Base-by-base conservation (phyloP, 1,140 invertebrate species). In the Potamilus streckersoni region DNA sequence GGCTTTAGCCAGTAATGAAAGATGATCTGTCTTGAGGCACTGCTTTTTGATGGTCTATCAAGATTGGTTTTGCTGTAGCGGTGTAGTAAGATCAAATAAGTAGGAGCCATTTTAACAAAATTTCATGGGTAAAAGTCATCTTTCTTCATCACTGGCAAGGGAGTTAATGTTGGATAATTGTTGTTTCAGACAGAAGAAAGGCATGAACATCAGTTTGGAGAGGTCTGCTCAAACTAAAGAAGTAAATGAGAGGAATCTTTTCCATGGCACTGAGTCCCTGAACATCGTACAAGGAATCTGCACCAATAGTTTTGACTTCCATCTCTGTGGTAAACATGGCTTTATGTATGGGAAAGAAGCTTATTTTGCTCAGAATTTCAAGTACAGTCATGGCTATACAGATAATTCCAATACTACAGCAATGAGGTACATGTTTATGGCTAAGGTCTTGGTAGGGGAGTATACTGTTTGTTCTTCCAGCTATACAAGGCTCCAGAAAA, bases 301-400 rank as follows among this genome's bases (percentile, higher is more conserved):
- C 64, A 69, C 71, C 13, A 83, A 86, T 58, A 81, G 82, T 19
- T 85, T 86, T 64, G 85, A 86, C 67, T 81, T 76, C 19, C 72
- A 84, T 19, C 71, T 82, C 19, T 80, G 78, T 31, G 85, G 85
- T 2, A 78, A 76, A 65, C 71, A 75, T 65, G 87, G 84, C 2
- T 80, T 83, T 19, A 64, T 77, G 27, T 87, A 83, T 79, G 87
- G 87, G 2, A 84, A 83, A 68, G 87, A 86, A 1, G 79, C 79
- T 31, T 88, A 88, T 71, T 88, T 88, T 70, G 83, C 85, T 1
- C 69, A 76, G 19, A 72, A 82, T 81, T 80, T 86, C 17, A 73
- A 73, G 15, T 84, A 83, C 65, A 81, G 82, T 17, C 73, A 83
- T 62, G 69, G 65, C 31, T 86, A 84, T 68, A 82, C 84, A 1